These are phyloP conservation scores for Lucinisca nassula DNA, from an alignment of 2,888 invertebrate species.

Conservation along the genomic window DNA sequence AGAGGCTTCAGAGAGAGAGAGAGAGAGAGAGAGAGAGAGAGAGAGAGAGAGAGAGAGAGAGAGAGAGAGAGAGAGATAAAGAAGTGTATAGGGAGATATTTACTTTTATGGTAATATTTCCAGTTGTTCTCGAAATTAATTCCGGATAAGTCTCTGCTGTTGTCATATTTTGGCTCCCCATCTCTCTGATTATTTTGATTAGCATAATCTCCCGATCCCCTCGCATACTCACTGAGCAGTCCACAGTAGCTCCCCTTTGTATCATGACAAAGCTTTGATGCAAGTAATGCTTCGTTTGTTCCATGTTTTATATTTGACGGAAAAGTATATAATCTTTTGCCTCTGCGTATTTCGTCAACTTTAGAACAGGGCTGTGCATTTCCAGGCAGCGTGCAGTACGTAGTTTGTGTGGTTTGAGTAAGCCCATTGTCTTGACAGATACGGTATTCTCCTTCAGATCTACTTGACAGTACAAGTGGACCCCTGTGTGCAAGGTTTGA, in stretches of 20 bases:
- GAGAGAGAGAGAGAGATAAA: no score
- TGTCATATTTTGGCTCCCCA: neutral
- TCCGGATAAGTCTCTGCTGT: neutral
- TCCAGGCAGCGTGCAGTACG: neutral
- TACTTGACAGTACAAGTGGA: no score
- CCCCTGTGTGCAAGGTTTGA: no score
- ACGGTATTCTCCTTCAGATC: neutral
- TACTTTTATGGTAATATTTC: neutral
- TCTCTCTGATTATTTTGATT: neutral
- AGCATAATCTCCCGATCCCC: neutral
- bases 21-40: no score
- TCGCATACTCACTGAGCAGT: neutral
- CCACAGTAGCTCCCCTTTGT: neutral
- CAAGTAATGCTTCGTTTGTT: neutral
- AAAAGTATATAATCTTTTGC: neutral
- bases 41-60: no score
- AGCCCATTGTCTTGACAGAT: neutral
- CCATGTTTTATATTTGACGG: neutral
- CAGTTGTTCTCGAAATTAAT: neutral
- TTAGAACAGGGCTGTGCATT: neutral
- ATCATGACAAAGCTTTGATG: neutral
- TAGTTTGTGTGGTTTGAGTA: neutral
- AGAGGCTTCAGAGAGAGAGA: no score
- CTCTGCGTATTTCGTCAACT: neutral
- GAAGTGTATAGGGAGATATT: no score